Percentiles rank a stretch among this genome's conserved stretches.
Conservation (phyloP, 2,888 invertebrate species). For the Lasioglossum figueresi region DNA sequence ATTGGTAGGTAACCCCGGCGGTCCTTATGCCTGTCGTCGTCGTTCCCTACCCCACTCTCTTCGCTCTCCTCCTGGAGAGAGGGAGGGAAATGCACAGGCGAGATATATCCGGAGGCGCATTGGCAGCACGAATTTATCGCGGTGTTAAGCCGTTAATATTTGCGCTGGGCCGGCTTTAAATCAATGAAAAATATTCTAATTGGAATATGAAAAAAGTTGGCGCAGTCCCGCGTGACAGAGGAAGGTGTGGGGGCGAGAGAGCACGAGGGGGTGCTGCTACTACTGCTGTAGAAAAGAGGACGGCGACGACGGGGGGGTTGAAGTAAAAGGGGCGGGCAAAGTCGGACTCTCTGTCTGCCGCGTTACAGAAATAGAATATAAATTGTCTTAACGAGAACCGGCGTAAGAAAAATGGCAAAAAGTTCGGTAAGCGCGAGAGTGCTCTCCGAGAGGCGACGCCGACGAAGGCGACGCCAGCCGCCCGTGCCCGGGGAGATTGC, state of each 20-base stretch:
- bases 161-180: slow-evolving; percentile 80
- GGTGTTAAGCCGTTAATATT: slow-evolving; percentile 82
- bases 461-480: slow-evolving; percentile 10
- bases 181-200: slow-evolving; percentile 84
- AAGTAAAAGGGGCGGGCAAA: slow-evolving; percentile 19
- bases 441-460: slow-evolving; percentile 8
- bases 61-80: not conserved
- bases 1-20: slow-evolving; percentile 71
- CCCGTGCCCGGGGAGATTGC: slow-evolving; percentile 23
- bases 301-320: not conserved
- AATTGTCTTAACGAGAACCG: slow-evolving; percentile 75
- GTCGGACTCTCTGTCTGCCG: slow-evolving; percentile 28
- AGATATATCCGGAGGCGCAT: slow-evolving; percentile 63
- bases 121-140: slow-evolving; percentile 82
- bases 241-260: slow-evolving; percentile 45
- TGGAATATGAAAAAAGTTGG: slow-evolving; percentile 84
- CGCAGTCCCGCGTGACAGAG: slow-evolving; percentile 63
- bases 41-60: not conserved
- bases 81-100: not conserved
- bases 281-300: not conserved
- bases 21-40: slow-evolving; percentile 56
- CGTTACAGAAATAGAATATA: slow-evolving; percentile 76
- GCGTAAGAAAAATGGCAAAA: slow-evolving; percentile 72
- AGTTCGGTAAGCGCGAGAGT: slow-evolving; percentile 69
- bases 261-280: not conserved